Evolutionary conservation across 2,113 vertebrate genomes (phyloP).

Genomic region (Ellobius talpinus): DNA sequence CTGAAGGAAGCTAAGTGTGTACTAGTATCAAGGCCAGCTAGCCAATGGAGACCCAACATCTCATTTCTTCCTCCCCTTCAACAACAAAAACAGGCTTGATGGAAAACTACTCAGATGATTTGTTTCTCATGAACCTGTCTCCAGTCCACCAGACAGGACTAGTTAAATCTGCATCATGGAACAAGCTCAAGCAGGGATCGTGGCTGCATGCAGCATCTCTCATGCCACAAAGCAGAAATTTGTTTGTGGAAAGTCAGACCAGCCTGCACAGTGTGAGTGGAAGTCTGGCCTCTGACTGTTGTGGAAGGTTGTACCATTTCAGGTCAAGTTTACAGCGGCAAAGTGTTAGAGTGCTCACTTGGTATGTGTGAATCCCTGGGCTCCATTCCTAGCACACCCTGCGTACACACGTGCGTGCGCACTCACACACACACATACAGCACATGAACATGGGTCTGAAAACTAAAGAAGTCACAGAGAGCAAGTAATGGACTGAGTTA

Average conservation of each 20-base stretch:
- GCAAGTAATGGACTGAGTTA: not conserved
- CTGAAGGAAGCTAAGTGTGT: not conserved
- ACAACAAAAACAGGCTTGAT: not conserved
- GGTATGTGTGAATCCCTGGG: not conserved
- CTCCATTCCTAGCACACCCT: not conserved
- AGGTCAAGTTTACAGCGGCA: not conserved
- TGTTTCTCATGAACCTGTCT: not conserved
- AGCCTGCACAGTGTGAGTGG: not conserved
- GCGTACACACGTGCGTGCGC: too few relatives aligned
- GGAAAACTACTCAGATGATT: not conserved
- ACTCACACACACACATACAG: not conserved
- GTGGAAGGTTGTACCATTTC: not conserved
- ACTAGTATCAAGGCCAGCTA: not conserved
- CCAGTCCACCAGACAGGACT: not conserved
- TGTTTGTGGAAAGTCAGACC: not conserved
- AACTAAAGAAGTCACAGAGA: conserved; percentile 35
- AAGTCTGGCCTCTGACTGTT: not conserved
- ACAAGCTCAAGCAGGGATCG: not conserved
- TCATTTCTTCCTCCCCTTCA: not conserved
- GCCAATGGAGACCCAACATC: not conserved
- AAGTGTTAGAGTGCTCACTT: not conserved
- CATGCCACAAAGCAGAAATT: not conserved
- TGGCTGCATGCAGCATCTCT: not conserved
- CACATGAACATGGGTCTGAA: conserved; percentile 22
- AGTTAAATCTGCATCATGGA: not conserved